Base-by-base conservation (phyloP, 2,888 invertebrate genomes). In the Drosophila mayaguana region DNA sequence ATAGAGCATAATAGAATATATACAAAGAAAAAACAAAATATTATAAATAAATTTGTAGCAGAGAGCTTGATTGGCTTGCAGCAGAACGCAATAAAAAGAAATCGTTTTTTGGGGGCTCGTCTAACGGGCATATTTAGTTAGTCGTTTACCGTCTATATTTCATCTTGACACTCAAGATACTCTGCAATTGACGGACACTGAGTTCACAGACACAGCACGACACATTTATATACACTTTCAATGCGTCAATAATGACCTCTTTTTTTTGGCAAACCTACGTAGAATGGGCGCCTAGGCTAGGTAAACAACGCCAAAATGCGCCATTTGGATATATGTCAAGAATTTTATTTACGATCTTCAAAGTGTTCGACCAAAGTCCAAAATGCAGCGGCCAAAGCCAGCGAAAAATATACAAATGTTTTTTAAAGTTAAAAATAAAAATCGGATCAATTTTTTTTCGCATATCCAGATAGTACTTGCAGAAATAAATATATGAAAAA, bases 311-410 rank as follows among this genome's bases (percentile, higher is more conserved):
- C 43, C 28, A 25, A 67, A 55, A 63, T 75, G 70, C 81, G 84
- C 54, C 66, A 57, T 77, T 63, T 71, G 84, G 68, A 64, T 65
- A 70, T 66, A 54, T 72, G 72, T 79, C 76, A 83, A 70, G 82
- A 87, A 75, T 89, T 75, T 83, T 72, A 59, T 78, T 75, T 73
- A 66, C 67, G 63, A 59, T 18, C 45, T 50, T 51, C 61, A 54
- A 57, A 63, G 16, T 43, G 42, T 20, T 83, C 20, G 71, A 46
- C 1, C 71, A 83, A 84, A 83, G 83, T 83, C 81, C 78, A 81
- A 75, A 78, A 48, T 51, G 28, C 63, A 66, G 50, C 45, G 57
- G 54, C 20, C 82, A 84, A 78, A 72, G 68, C 66, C 54, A 25
- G 62, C 59, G 45, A 54, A 43, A 54, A 12, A 25, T 40, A 14